These are phyloP conservation scores for Amblyopsis hoosieri DNA, from an alignment of 2,797 vertebrate species.

Conservation along the genomic window DNA sequence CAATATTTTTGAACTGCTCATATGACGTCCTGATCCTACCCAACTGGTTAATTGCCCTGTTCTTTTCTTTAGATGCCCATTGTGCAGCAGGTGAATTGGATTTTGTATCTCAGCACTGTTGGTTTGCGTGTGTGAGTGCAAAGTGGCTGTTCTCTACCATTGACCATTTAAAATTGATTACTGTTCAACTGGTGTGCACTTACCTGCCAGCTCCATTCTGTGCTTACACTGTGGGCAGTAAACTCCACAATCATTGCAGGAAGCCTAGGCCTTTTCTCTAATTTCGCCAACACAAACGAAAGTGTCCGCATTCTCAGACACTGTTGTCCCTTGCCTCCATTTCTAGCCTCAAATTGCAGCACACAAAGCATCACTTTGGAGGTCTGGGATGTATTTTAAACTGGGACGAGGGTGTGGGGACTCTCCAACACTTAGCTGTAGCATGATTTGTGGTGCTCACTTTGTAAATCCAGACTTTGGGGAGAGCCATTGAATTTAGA, in stretches of 20 bases:
- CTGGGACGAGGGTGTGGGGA: conserved; percentile 14
- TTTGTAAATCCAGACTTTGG: conserved; percentile 56
- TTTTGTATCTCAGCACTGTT: conserved; percentile 98
- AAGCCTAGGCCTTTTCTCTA: conserved; percentile 30
- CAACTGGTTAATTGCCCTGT: conserved; percentile 92
- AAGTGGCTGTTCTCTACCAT: conserved; percentile 93
- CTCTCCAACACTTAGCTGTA: not conserved
- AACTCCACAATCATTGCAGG: conserved; percentile 1
- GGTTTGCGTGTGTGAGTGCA: conserved; percentile 99
- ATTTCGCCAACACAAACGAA: conserved; percentile 15
- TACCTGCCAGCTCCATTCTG: conserved; percentile 84
- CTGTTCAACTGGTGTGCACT: conserved; percentile 86
- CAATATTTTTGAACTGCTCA: conserved; percentile 65
- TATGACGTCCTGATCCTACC: conserved; percentile 60
- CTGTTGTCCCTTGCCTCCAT: conserved; percentile 21
- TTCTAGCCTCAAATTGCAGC: conserved; percentile 11
- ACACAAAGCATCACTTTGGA: conserved; percentile 1
- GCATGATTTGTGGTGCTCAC: conserved; percentile 35
- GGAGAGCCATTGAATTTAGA: conserved; percentile 50
- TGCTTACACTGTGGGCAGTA: conserved; percentile 86
- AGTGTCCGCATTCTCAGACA: conserved; percentile 3
- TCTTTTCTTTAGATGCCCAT: conserved; percentile 99
- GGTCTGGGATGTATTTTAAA: conserved; percentile 2
- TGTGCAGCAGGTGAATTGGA: conserved; percentile 98
- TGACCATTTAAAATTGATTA: conserved; percentile 88